These are phyloP conservation scores for Acanthisitta chloris DNA, from an alignment of 2,113 vertebrate genomes.

Conservation along the genomic window DNA sequence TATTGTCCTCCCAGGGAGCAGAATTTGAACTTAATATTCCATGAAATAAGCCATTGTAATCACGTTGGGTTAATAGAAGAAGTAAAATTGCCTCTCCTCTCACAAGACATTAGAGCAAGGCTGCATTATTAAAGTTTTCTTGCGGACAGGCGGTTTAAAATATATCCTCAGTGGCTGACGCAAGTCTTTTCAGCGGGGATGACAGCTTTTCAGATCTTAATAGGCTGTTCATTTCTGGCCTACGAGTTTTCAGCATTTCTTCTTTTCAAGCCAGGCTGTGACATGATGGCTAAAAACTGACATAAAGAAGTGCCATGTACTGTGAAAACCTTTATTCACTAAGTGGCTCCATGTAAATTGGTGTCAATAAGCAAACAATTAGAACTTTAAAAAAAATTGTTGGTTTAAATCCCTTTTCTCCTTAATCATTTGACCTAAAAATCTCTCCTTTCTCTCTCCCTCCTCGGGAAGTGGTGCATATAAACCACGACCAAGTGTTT, in stretches of 20 bases:
- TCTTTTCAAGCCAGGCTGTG: constrained; percentile 71
- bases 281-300: constrained; percentile 74
- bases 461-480: constrained; percentile 5
- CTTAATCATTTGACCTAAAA: constrained; percentile 55
- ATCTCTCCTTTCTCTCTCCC: constrained; percentile 40
- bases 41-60: constrained; percentile 99
- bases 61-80: constrained; percentile 96
- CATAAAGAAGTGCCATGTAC: constrained; percentile 59
- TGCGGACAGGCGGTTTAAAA: constrained; percentile 86
- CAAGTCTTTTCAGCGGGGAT: constrained; percentile 83
- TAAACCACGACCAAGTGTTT: background rate
- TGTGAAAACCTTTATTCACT: constrained; percentile 63
- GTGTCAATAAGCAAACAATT: constrained; percentile 73
- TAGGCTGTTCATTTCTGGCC: constrained; percentile 84
- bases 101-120: constrained; percentile 86
- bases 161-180: constrained; percentile 83
- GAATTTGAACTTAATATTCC: constrained; percentile 98
- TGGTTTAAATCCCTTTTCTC: constrained; percentile 53
- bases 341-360: constrained; percentile 70
- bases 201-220: constrained; percentile 92
- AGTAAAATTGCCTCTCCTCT: constrained; percentile 90
- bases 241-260: constrained; percentile 75
- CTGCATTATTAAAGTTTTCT: constrained; percentile 86
- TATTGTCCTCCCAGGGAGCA: constrained; percentile 89
- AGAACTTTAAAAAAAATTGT: constrained; percentile 64